A percentile compares a stretch with the other conserved stretches of the same genome.
These are phyloP conservation scores for Prietella phreatophila DNA, from an alignment of 2,113 vertebrate species.

Conservation along the genomic window DNA sequence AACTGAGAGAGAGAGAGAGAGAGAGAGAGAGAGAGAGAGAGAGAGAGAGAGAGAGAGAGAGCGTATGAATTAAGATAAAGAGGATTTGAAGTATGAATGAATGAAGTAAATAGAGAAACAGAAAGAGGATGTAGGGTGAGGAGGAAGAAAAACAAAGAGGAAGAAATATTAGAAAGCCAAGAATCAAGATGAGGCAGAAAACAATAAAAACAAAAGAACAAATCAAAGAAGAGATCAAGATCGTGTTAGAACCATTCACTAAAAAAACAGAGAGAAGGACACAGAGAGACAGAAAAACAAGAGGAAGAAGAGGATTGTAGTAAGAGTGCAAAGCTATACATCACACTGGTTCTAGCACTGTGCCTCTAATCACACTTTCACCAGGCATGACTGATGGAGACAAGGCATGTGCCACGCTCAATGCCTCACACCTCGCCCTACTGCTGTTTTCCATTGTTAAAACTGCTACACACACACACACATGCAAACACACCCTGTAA, in stretches of 20 bases:
- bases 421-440: constrained; percentile 39
- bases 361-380: constrained; percentile 59
- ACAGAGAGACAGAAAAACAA: neutral
- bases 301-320: neutral
- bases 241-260: neutral
- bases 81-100: neutral
- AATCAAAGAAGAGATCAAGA: neutral
- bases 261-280: neutral
- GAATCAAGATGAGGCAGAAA: constrained; percentile 17
- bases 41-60: neutral
- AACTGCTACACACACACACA: constrained; percentile 12
- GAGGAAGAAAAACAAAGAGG: constrained; percentile 55
- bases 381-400: constrained; percentile 53
- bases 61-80: constrained; percentile 19
- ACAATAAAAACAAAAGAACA: neutral
- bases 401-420: constrained; percentile 59
- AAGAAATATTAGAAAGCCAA: constrained; percentile 30
- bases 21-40: constrained; percentile 2
- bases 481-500: constrained; percentile 8
- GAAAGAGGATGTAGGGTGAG: neutral
- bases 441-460: constrained; percentile 43
- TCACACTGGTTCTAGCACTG: constrained; percentile 14
- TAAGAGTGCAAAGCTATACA: constrained; percentile 15
- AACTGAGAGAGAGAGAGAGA: constrained; percentile 65
- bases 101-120: neutral